Evolutionary conservation across 2,888 invertebrate genomes (phyloP), one percentile per base, ranked within the genome.

Genomic region (Orthosia gracilis): DNA sequence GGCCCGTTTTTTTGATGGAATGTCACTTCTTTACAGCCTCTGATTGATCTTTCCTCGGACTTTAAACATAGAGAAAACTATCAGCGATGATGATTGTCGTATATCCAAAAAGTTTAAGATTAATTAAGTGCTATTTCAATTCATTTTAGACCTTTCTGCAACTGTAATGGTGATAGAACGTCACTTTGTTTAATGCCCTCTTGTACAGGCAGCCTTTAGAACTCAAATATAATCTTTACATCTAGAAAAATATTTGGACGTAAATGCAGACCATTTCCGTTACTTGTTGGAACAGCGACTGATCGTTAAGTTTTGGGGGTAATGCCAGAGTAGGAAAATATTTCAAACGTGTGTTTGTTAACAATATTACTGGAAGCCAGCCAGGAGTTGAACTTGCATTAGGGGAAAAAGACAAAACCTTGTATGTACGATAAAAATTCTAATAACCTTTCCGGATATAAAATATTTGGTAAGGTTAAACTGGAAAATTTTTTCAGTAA

Each of bases 291-390:
- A 55, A 69, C 21, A n/a, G 47, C 52, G 15, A 62, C 58, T 75
- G 13, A 57, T 58, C 59, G 62, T 73, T 68, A 66, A 7, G 40
- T 26, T 64, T 57, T 26, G 5, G 12, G 50, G 15, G 21, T 61
- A 78, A 75, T 74, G 21, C 18, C 18, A 45, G n/a, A 54, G 52
- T 21, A n/a, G 23, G 26, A 12, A 13, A 77, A 77, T 45, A 23
- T 58, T 63, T 2, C 13, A 15, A 73, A 58, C 58, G 26, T 52
- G 1, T 57, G 61, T 66, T 31, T 26, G 26, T 40, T 13, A 40
- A 54, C n/a, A 26, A 7, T 66, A 15, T 21, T 52, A 45, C 64
- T 77, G 66, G 77, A 78, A 73, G n/a, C 4, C 7, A 67, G 78
- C 57, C 73, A 72, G 23, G 15, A 66, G 54, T 2, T 54, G 17